Evolutionary conservation across 2,797 vertebrate species (phyloP), one percentile per base, ranked within the genome.

Genomic region (Toxotes lorentzi): DNA sequence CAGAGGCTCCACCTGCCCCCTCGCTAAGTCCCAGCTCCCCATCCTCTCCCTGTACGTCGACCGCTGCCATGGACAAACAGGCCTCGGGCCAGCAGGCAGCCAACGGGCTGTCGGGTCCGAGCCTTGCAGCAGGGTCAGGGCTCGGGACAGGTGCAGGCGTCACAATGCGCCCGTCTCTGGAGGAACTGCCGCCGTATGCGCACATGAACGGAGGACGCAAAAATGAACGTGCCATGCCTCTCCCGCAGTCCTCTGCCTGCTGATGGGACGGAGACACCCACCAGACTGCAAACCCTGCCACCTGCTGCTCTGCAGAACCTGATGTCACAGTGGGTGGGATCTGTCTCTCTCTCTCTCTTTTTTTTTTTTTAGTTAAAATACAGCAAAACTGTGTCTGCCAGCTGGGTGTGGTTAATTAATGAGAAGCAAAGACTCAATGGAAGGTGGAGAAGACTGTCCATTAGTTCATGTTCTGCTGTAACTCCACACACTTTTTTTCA

Each of bases 141-240:
- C 73, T 70, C 0, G 84, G 82, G 77, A 24, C 81, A 3, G 75
- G 82, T 7, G 57, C 86, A 0, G 82, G 78, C 61, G 93, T 96
- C 87, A 76, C 96, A 1, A 94, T 96, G n/a, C 92, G 95, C 54
- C 94, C 96, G 72, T 95, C 96, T 81, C 95, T 97, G 51, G 97
- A 98, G 27, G 97, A 99, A 90, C 91, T 96, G 40, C 97, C 97
- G 90, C 96, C 97, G 0, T 99, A 98, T 14, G 96, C 98, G 0
- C 98, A 99, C 96, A 99, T 99, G 98, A 99, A 99, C 1, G 98
- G 98, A 38, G 97, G 97, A 0, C 96, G 97, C 73, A 97, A 98
- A 92, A 98, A 98, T 0, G 97, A 99, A 92, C 93, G 97, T 8
- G 91, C 97, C 72, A 91, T 98, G 93, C 97, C 97, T 21, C 93